Conservation (phyloP, 2,113 vertebrate species). For the Urocolius indicus region DNA sequence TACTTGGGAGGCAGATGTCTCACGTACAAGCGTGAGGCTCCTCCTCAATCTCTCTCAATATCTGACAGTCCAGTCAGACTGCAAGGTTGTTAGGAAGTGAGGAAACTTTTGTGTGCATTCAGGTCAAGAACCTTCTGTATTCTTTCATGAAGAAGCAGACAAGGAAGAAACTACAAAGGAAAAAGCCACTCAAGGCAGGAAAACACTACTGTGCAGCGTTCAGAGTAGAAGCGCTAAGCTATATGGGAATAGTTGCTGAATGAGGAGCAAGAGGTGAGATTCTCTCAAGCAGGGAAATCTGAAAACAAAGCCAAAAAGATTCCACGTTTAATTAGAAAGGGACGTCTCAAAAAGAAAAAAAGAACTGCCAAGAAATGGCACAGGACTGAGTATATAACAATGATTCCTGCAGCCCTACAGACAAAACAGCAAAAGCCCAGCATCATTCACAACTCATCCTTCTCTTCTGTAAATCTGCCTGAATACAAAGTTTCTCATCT, state of each 20-base stretch:
- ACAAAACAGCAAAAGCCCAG: background rate
- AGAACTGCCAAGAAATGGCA: background rate
- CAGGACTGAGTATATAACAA: background rate
- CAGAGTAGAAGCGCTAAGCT: background rate
- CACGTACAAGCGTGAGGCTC: fast-evolving
- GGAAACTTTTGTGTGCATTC: background rate
- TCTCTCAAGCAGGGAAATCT: background rate
- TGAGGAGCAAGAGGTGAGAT: background rate
- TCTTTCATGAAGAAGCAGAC: background rate
- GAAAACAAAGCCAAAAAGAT: background rate
- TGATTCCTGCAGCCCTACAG: background rate
- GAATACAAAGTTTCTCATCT: background rate
- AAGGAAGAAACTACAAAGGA: background rate
- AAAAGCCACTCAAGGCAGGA: background rate
- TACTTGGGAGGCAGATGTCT: fast-evolving
- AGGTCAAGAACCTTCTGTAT: background rate
- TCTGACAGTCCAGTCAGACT: background rate
- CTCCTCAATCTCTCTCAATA: background rate
- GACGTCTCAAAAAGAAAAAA: background rate
- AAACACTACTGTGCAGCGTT: fast-evolving
- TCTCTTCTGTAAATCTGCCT: background rate
- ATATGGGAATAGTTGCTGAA: background rate
- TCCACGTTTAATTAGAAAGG: background rate
- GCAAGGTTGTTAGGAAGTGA: background rate
- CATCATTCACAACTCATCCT: background rate